A percentile compares a stretch with the other conserved stretches of the same genome.
Evolutionary conservation across 92 coral and sea anemone genomes (phyloP).

Genomic region (Metridium senile): DNA sequence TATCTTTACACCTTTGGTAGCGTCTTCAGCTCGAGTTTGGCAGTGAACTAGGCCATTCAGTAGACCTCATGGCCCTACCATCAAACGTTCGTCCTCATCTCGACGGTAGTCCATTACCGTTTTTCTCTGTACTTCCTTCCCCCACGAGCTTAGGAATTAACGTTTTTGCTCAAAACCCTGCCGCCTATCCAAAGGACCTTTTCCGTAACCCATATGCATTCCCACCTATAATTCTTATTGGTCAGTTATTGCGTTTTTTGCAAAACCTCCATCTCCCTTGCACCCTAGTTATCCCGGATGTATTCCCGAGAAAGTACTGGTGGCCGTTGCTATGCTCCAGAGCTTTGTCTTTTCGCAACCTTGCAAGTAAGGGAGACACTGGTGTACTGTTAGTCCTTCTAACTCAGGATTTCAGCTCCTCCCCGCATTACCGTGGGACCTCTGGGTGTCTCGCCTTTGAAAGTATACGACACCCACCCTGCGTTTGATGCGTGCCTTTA

Average conservation of each 20-base stretch:
- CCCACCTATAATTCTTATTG: slow-evolving; percentile 29
- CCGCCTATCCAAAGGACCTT: not conserved
- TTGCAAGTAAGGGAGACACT: not conserved
- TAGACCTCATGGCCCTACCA: slow-evolving; percentile 43
- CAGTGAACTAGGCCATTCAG: slow-evolving; percentile 32
- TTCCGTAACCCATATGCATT: slow-evolving; percentile 41
- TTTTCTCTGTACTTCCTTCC: slow-evolving; percentile 28
- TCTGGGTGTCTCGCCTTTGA: too few relatives aligned
- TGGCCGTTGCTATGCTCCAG: slow-evolving; percentile 6
- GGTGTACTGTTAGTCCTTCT: too few relatives aligned
- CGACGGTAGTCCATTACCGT: slow-evolving; percentile 15
- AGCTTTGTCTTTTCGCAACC: not conserved
- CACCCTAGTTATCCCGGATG: slow-evolving; percentile 46
- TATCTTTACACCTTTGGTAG: not conserved
- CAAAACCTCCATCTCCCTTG: not conserved
- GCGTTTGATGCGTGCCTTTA: too few relatives aligned
- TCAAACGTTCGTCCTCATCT: slow-evolving; percentile 14
- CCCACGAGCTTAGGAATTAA: slow-evolving; percentile 21
- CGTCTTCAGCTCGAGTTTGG: not conserved
- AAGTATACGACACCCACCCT: too few relatives aligned
- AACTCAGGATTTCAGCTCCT: too few relatives aligned
- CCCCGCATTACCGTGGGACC: too few relatives aligned
- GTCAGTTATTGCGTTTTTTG: slow-evolving; percentile 30
- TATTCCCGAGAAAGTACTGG: slow-evolving; percentile 42
- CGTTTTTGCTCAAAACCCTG: slow-evolving; percentile 41